Base-by-base conservation (phyloP, 35 echinoderm and acorn worm species). In the Apostichopus parvimensis region DNA sequence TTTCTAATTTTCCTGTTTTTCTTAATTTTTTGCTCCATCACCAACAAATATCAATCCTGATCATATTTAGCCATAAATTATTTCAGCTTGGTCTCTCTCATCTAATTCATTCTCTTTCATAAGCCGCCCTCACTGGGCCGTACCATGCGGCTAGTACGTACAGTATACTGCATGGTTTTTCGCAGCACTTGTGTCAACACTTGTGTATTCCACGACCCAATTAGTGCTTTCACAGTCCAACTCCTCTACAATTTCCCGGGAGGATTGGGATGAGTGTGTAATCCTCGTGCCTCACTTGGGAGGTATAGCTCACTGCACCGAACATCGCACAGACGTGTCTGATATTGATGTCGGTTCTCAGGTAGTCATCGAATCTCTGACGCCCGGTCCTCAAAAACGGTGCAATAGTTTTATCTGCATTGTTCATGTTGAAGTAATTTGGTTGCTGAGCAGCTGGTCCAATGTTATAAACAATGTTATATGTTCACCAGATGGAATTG, bases 181-280 rank as follows among this genome's bases (percentile, higher is more conserved):
- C 56, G 28, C 55, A 53, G 53, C 81, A 20, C 21, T 84, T 84
- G 22, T 84, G 81, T 59, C 81, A 84, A 84, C 81, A 84, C 54
- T 84, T 84, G 81, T 84, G 54, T 84, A 57, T 84, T 84, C 81
- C 57, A n/a, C 57, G 81, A 84, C 81, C 81, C 81, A 84, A 84
- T 84, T 84, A 84, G 81, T 20, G 57, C 54, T 84, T 84, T 84
- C 54, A 84, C 81, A 84, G 81, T 84, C 81, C 81, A 58, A 56
- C 81, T 58, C 56, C 15, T 57, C 56, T 56, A 59, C 81, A 60
- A 84, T 84, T 84, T 84, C 81, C 81, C 81, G 20, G 54, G 81
- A 84, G 81, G 54, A 58, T 54, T 75, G 12, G n/a, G 81, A n/a
- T 56, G 28, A 84, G 55, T 52, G 54, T 58, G 81, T 17, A 18